A percentile compares a stretch with the other conserved stretches of the same genome.
Evolutionary conservation across 2,113 vertebrate species (phyloP).

Genomic region (Emydocephalus ijimae): DNA sequence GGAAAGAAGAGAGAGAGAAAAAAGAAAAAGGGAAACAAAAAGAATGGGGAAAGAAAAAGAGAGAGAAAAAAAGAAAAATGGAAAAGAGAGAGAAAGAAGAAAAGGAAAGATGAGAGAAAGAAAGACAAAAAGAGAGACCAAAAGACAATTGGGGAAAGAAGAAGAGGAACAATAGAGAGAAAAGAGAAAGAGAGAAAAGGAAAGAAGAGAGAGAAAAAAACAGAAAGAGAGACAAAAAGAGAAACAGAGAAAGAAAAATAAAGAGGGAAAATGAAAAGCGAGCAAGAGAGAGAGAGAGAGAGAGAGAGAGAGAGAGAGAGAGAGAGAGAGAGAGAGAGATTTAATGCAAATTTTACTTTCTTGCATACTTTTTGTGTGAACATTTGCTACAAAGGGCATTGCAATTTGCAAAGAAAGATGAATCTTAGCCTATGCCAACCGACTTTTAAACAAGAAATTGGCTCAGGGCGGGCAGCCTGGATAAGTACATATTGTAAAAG

Average conservation of each 20-base stretch:
- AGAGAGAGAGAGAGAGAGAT: neutral
- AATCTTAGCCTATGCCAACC: neutral
- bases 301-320: neutral
- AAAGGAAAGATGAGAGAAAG: too few species aligned
- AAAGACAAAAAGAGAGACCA: too few species aligned
- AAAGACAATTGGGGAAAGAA: neutral
- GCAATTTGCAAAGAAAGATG: neutral
- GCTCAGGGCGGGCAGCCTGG: neutral
- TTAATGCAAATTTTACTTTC: neutral
- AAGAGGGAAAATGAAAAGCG: neutral
- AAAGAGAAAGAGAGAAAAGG: too few species aligned
- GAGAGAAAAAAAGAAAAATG: neutral
- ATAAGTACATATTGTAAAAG: neutral
- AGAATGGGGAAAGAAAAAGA: too few species aligned
- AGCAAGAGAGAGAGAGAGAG: neutral
- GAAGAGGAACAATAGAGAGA: too few species aligned
- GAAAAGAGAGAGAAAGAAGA: neutral
- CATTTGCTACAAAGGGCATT: neutral
- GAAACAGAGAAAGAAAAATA: accelerated
- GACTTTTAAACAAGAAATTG: neutral
- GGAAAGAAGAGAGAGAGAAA: too few species aligned
- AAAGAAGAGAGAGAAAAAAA: neutral
- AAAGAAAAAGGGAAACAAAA: too few species aligned
- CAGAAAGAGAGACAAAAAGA: too few species aligned
- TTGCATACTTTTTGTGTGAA: neutral